phyloP scores from a whole-genome alignment of 2,113 vertebrate species.

The Hepsetus odoe region DNA sequence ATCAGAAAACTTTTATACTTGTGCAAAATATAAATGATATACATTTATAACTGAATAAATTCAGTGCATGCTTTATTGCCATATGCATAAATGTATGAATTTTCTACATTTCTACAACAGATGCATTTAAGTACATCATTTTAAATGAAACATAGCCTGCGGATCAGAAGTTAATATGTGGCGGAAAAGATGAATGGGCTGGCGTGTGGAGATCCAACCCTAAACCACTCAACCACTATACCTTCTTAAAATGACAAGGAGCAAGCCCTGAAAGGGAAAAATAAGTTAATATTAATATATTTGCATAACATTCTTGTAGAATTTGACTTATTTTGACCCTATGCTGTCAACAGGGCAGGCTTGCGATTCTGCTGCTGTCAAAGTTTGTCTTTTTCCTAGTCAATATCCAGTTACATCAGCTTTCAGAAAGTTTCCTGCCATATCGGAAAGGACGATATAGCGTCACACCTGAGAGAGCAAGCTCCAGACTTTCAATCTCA shows the following conservation, averaged over 20 bases:
- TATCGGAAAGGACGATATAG: background rate
- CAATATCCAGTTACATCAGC: conserved; percentile 12
- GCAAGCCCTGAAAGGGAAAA: background rate
- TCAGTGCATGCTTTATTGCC: no score
- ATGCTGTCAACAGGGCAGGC: background rate
- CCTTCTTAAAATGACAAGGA: background rate
- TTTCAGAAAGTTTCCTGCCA: background rate
- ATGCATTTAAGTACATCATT: background rate
- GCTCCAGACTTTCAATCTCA: conserved; percentile 5
- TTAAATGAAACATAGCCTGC: background rate
- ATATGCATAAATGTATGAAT: no score
- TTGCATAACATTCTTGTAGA: background rate
- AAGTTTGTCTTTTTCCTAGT: background rate
- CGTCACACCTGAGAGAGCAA: conserved; percentile 34
- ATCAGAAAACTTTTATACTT: no score
- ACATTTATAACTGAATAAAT: no score
- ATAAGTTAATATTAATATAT: background rate
- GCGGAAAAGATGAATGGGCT: background rate
- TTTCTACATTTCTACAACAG: no score
- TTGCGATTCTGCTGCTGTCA: background rate
- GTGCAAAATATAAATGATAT: no score
- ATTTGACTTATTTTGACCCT: background rate
- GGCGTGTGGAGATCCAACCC: background rate
- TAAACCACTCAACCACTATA: background rate
- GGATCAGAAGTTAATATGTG: background rate